These are phyloP conservation scores for Pseudoips prasinana DNA, from an alignment of 2,888 invertebrate species.

Conservation along the genomic window DNA sequence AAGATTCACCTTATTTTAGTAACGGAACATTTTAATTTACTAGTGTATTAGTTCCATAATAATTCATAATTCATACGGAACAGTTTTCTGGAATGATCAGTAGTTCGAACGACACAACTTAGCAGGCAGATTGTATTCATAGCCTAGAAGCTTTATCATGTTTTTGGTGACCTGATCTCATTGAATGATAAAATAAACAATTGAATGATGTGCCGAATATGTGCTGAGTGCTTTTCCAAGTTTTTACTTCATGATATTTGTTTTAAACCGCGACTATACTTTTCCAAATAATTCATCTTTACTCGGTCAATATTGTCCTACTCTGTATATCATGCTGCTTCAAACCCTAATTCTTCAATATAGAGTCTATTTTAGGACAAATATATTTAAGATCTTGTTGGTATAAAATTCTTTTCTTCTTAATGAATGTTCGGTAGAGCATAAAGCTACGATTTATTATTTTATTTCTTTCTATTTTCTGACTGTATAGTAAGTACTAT, in stretches of 20 bases:
- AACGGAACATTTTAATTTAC: no score
- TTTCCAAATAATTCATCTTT: constrained; percentile 49
- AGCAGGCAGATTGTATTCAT: no score
- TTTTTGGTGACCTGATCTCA: no score
- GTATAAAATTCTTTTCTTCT: constrained; percentile 54
- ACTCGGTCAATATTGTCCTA: constrained; percentile 35
- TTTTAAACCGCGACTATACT: constrained; percentile 40
- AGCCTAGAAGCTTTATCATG: no score
- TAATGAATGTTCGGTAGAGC: constrained; percentile 74
- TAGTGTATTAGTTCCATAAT: no score
- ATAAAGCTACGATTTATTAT: constrained; percentile 69
- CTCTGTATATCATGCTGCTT: constrained; percentile 19
- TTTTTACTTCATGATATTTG: constrained; percentile 27
- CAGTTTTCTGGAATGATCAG: no score
- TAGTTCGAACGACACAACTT: no score
- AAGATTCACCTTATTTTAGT: no score
- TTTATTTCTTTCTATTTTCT: constrained; percentile 55
- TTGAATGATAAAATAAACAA: neutral
- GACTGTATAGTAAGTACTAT: constrained; percentile 37
- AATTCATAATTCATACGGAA: no score
- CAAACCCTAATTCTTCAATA: constrained; percentile 25
- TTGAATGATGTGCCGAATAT: neutral
- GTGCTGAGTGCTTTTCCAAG: neutral
- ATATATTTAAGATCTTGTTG: constrained; percentile 41
- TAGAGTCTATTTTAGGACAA: constrained; percentile 38